These are phyloP conservation scores for Pangasianodon gigas DNA, from an alignment of 2,113 vertebrate genomes.

Conservation along the genomic window DNA sequence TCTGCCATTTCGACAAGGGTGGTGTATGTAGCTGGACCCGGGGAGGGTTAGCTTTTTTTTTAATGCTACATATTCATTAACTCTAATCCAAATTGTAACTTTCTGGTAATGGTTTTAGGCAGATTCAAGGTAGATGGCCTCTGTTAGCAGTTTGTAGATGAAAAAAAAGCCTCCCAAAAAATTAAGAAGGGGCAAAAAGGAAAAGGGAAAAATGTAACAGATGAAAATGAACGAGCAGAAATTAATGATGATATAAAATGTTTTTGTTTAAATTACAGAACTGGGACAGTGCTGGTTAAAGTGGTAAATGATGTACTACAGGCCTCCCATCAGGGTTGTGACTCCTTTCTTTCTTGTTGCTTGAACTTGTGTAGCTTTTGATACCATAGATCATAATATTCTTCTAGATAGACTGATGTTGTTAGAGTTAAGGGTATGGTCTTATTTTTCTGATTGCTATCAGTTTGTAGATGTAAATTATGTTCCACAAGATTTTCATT, in stretches of 20 bases:
- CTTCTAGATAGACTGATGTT: background rate
- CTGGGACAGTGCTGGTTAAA: background rate
- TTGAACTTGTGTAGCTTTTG: background rate
- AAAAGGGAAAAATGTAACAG: background rate
- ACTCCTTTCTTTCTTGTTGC: background rate
- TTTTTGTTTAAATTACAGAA: background rate
- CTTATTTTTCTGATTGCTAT: background rate
- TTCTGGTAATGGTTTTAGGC: background rate
- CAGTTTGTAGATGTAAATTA: background rate
- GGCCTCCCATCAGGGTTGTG: background rate
- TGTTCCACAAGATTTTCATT: too few relatives aligned
- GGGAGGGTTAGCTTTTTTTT: background rate
- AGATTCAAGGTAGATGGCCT: background rate
- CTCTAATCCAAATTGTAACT: background rate
- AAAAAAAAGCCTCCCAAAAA: background rate
- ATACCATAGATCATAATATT: background rate
- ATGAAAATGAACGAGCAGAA: background rate
- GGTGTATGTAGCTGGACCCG: background rate
- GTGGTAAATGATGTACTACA: background rate
- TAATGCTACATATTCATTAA: background rate
- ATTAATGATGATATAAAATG: background rate
- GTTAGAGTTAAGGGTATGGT: background rate
- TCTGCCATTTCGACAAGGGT: background rate
- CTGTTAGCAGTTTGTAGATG: background rate
- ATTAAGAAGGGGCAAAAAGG: background rate